Evolutionary conservation across 1,140 invertebrate genomes (phyloP).

Genomic region (Myzus persicae): DNA sequence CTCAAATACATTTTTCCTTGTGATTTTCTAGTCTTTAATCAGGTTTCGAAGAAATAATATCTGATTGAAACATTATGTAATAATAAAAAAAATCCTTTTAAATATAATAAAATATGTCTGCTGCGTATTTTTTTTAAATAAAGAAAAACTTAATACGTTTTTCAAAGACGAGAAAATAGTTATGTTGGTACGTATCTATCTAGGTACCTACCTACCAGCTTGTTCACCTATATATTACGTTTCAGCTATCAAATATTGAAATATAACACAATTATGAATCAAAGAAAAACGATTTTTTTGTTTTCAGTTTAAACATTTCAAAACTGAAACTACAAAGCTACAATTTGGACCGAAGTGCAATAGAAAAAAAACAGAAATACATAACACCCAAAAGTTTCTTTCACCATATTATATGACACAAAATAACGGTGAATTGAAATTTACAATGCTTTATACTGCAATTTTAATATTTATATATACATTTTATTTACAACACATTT

Average conservation of each 20-base stretch:
- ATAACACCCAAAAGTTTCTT: background rate
- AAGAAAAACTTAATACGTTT: background rate
- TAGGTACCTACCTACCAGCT: background rate
- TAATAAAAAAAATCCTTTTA: constrained; percentile 1
- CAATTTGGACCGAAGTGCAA: background rate
- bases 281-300: background rate
- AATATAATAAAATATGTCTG: background rate
- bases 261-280: background rate
- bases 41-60: background rate
- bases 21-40: background rate
- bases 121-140: background rate
- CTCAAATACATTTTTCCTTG: background rate
- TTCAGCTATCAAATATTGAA: background rate
- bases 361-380: background rate
- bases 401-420: background rate
- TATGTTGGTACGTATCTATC: background rate
- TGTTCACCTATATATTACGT: background rate
- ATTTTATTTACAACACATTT: background rate
- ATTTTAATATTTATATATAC: background rate
- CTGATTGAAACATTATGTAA: background rate
- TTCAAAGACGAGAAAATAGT: background rate
- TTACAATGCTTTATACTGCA: background rate
- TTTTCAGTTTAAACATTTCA: background rate
- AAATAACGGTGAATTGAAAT: background rate
- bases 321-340: background rate